These are phyloP conservation scores for Eleginops maclovinus DNA, from an alignment of 2,113 vertebrate genomes.

Conservation along the genomic window DNA sequence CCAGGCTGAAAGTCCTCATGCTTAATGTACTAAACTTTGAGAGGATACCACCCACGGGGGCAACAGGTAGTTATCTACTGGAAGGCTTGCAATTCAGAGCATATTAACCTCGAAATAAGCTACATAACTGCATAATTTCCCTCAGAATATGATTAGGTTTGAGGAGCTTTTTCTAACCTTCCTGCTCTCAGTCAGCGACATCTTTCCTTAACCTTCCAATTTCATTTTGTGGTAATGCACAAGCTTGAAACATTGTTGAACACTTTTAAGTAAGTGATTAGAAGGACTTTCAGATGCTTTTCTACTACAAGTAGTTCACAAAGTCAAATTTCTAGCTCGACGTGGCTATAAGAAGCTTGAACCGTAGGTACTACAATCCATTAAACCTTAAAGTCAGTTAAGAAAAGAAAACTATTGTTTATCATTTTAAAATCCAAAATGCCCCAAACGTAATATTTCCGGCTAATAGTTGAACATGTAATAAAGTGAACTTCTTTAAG, in stretches of 20 bases:
- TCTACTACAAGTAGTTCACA: not conserved
- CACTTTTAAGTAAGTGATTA: no score
- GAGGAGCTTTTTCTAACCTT: no score
- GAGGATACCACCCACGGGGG: not conserved
- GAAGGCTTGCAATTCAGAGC: not conserved
- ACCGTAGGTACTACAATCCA: no score
- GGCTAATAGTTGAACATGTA: no score
- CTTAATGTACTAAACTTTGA: not conserved
- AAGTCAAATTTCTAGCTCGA: no score
- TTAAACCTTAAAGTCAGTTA: no score
- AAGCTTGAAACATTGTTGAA: not conserved
- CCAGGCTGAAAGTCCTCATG: conserved; percentile 40
- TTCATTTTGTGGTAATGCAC: not conserved
- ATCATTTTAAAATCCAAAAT: no score
- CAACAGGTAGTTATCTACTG: not conserved
- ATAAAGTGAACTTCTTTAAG: no score
- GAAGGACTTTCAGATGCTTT: not conserved
- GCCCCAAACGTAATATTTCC: no score
- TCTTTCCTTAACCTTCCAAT: not conserved
- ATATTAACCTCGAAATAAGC: not conserved
- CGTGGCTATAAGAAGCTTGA: no score
- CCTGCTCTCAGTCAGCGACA: not conserved
- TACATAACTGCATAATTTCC: not conserved
- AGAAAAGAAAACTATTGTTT: no score
- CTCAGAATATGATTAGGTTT: not conserved